phyloP scores from a whole-genome alignment of 1,140 invertebrate genomes.

The Campoletis sonorensis region DNA sequence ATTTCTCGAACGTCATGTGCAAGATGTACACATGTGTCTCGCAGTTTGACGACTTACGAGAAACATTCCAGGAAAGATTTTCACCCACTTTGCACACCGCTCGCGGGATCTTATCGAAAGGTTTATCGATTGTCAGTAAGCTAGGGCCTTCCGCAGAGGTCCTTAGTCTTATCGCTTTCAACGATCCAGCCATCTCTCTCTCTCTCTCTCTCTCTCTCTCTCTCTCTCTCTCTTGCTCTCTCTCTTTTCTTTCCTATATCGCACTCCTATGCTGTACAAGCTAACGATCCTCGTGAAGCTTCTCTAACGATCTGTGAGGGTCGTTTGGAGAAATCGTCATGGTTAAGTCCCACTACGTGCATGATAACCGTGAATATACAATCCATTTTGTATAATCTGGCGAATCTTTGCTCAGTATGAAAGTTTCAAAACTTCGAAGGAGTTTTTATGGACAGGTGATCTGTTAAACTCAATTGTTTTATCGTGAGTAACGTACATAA shows the following conservation, averaged over 20 bases:
- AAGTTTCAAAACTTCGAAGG: neutral
- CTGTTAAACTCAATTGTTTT: neutral
- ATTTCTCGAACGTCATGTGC: neutral
- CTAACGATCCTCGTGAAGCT: slow-evolving; percentile 31
- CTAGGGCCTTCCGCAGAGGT: slow-evolving; percentile 28
- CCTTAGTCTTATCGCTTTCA: slow-evolving; percentile 28
- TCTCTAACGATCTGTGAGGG: slow-evolving; percentile 26
- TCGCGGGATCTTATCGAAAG: slow-evolving; percentile 24
- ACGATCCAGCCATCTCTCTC: slow-evolving; percentile 20
- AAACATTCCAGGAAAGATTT: slow-evolving; percentile 32
- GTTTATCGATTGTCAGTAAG: slow-evolving; percentile 38
- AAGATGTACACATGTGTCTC: neutral
- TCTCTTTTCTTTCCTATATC: neutral
- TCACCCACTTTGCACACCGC: slow-evolving; percentile 36
- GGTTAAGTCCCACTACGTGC: slow-evolving; percentile 14
- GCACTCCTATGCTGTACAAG: neutral
- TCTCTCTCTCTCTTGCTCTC: slow-evolving; percentile 3
- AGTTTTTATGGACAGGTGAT: neutral
- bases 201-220: slow-evolving; percentile 17
- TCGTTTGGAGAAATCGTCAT: slow-evolving; percentile 20
- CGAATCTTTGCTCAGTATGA: neutral
- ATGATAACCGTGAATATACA: slow-evolving; percentile 29
- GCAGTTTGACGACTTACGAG: slow-evolving; percentile 6
- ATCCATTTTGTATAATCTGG: slow-evolving; percentile 13
- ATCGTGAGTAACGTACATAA: neutral